Conservation (phyloP, 2,113 vertebrate genomes). For the Pomatostomus ruficeps region DNA sequence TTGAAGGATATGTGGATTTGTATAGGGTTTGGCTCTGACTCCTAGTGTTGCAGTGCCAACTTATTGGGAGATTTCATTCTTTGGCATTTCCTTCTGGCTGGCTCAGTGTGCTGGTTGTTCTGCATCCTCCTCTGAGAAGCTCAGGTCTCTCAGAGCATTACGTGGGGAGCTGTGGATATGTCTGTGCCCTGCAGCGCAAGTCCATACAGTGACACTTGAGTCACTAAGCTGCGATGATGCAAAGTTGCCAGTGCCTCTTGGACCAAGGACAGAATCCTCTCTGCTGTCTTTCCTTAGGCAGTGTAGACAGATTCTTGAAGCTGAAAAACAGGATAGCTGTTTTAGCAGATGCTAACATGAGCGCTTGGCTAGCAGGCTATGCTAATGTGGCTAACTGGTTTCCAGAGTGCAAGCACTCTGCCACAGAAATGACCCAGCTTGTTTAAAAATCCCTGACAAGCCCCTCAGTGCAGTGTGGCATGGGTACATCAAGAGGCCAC, state of each 20-base stretch:
- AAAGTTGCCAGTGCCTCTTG: background rate
- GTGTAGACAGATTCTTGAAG: background rate
- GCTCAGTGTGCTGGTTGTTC: background rate
- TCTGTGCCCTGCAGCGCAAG: background rate
- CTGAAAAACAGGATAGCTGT: background rate
- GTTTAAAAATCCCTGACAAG: background rate
- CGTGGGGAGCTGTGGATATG: background rate
- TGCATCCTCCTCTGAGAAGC: background rate
- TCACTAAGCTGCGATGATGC: background rate
- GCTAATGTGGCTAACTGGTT: background rate
- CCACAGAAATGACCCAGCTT: background rate
- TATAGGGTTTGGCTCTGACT: background rate
- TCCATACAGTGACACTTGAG: background rate
- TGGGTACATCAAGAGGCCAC: fast-evolving
- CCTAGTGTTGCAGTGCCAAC: background rate
- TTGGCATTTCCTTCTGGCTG: slow-evolving; percentile 4
- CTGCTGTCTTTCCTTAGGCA: background rate
- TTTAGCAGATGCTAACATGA: background rate
- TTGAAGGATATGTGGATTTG: background rate
- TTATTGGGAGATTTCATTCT: background rate
- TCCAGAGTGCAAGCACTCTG: background rate
- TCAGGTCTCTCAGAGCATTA: background rate
- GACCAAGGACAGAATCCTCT: background rate
- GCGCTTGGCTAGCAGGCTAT: background rate
- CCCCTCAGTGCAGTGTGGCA: background rate